Percentiles rank a stretch among this genome's conserved stretches.
Evolutionary conservation across 2,888 invertebrate species (phyloP).

Genomic region (Acanthopleura granulata): DNA sequence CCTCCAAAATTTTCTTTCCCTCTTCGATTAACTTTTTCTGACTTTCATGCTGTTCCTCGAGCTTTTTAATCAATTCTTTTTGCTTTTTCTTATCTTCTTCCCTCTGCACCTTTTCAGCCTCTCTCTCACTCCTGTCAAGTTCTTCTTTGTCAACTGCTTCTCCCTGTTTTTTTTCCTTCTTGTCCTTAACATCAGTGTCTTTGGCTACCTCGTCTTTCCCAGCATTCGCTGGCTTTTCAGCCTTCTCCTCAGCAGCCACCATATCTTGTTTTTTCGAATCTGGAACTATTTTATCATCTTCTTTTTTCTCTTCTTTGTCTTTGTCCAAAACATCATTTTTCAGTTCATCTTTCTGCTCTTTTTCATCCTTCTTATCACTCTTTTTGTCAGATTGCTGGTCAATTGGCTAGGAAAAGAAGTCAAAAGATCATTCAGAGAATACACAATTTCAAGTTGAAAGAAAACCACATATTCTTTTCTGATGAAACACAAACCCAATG

Average conservation of each 20-base stretch:
- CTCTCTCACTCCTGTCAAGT: background rate
- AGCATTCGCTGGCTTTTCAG: background rate
- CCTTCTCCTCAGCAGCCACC: background rate
- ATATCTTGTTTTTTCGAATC: background rate
- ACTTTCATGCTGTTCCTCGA: conserved; percentile 56
- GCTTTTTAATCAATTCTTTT: conserved; percentile 43
- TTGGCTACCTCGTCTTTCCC: background rate
- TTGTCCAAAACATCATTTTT: too few relatives aligned
- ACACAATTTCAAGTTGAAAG: too few relatives aligned
- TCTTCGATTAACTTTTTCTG: conserved; percentile 60
- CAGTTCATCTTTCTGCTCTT: too few relatives aligned
- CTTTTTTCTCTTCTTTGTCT: background rate
- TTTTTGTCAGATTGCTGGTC: too few relatives aligned
- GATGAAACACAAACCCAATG: too few relatives aligned
- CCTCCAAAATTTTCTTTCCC: conserved; percentile 61
- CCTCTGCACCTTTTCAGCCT: conserved; percentile 27
- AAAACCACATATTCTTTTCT: too few relatives aligned
- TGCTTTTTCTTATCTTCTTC: conserved; percentile 37
- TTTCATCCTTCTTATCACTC: too few relatives aligned
- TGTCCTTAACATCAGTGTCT: background rate
- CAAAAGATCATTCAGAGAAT: too few relatives aligned
- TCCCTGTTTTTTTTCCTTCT: background rate
- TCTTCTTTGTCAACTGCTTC: background rate
- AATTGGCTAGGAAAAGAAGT: too few relatives aligned
- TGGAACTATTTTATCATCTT: background rate